Percentiles rank a stretch among this genome's conserved stretches.
These are phyloP conservation scores for Hylaeus anthracinus DNA, from an alignment of 1,140 invertebrate species.

Conservation along the genomic window DNA sequence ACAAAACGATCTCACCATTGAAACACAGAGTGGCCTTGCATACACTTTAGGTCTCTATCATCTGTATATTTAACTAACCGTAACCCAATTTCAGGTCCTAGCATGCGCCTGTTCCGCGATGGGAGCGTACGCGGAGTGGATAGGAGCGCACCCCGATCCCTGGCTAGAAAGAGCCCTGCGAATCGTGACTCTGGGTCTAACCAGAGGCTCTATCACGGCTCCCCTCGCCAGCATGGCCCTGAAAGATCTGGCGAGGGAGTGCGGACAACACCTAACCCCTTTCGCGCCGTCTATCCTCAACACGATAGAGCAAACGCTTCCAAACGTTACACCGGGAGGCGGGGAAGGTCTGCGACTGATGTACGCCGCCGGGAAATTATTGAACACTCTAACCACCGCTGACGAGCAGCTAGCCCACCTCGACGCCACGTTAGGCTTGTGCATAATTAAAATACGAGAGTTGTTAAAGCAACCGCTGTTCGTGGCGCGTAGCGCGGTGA, in stretches of 20 bases:
- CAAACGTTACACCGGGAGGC: slow-evolving; percentile 62
- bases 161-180: slow-evolving; percentile 86
- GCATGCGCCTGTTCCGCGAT: slow-evolving; percentile 55
- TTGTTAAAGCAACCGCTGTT: slow-evolving; percentile 79
- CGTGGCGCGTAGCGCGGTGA: slow-evolving; percentile 56
- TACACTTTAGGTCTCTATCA: no score
- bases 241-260: slow-evolving; percentile 92
- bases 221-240: slow-evolving; percentile 91
- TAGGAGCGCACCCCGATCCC: slow-evolving; percentile 86
- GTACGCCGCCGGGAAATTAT: slow-evolving; percentile 88
- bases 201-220: slow-evolving; percentile 85
- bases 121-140: slow-evolving; percentile 91
- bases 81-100: slow-evolving; percentile 55
- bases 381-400: slow-evolving; percentile 84
- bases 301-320: slow-evolving; percentile 70
- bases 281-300: slow-evolving; percentile 82
- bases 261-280: slow-evolving; percentile 86
- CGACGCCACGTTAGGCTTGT: slow-evolving; percentile 85
- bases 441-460: slow-evolving; percentile 84
- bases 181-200: slow-evolving; percentile 86
- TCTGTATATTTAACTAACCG: no score
- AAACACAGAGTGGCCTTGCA: no score
- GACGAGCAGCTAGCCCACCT: slow-evolving; percentile 86
- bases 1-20: no score
- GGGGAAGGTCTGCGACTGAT: slow-evolving; percentile 87